Percentiles rank a stretch among this genome's conserved stretches.
These are phyloP conservation scores for Laspeyria flexula DNA, from an alignment of 2,888 invertebrate species.

Conservation along the genomic window DNA sequence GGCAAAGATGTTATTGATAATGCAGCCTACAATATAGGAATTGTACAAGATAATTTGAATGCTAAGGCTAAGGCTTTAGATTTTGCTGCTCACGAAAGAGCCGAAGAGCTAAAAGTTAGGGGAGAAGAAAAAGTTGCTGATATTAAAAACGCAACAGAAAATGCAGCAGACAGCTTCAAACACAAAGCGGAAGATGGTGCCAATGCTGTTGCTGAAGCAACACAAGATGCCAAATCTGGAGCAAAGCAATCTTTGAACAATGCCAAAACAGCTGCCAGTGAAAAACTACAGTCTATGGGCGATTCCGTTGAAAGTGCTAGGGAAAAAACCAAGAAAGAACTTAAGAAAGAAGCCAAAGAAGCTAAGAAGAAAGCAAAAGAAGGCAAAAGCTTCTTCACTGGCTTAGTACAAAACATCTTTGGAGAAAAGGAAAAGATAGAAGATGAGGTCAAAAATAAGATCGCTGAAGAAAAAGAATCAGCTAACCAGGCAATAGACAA, in stretches of 20 bases:
- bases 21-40: slow-evolving; percentile 62
- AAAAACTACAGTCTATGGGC: slow-evolving; percentile 63
- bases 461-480: slow-evolving; percentile 69
- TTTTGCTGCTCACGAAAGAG: slow-evolving; percentile 71
- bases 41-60: slow-evolving; percentile 63
- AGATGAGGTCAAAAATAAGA: slow-evolving; percentile 71
- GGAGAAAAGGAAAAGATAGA: slow-evolving; percentile 80
- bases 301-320: slow-evolving; percentile 65
- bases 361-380: slow-evolving; percentile 78
- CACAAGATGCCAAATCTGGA: slow-evolving; percentile 59
- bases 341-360: slow-evolving; percentile 66
- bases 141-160: slow-evolving; percentile 59
- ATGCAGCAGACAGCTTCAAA: slow-evolving; percentile 58
- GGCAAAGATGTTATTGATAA: slow-evolving; percentile 66
- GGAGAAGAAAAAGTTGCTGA: slow-evolving; percentile 58
- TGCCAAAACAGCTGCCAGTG: slow-evolving; percentile 57
- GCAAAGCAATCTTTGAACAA: slow-evolving; percentile 60
- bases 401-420: slow-evolving; percentile 77
- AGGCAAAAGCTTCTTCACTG: slow-evolving; percentile 77
- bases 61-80: slow-evolving; percentile 74
- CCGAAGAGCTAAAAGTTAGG: slow-evolving; percentile 64
- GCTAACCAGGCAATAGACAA: slow-evolving; percentile 67
- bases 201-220: slow-evolving; percentile 59
- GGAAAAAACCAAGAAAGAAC: slow-evolving; percentile 64
- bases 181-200: slow-evolving; percentile 67